These are phyloP conservation scores for Drosophila prostipennis DNA, from an alignment of 2,888 invertebrate species.

Conservation along the genomic window DNA sequence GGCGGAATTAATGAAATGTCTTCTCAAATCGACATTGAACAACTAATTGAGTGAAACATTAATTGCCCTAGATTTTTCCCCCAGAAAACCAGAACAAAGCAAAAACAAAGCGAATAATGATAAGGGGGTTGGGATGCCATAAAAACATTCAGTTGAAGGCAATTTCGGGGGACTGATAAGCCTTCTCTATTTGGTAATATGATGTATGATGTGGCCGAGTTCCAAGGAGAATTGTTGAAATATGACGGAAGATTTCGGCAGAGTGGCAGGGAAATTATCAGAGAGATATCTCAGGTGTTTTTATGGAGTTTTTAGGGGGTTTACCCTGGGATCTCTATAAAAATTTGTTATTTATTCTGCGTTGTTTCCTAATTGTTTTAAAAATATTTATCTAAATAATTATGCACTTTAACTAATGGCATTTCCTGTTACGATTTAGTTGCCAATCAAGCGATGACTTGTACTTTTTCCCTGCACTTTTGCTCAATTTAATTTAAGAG, in stretches of 20 bases:
- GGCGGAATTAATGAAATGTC: constrained; percentile 63
- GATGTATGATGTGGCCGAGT: constrained; percentile 24
- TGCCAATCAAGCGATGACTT: constrained; percentile 70
- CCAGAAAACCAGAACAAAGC: background rate
- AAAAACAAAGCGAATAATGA: constrained; percentile 7
- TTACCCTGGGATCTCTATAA: background rate
- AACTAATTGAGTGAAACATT: constrained; percentile 39
- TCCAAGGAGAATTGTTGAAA: constrained; percentile 20
- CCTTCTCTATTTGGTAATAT: constrained; percentile 32
- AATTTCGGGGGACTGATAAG: constrained; percentile 31
- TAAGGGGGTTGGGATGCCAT: constrained; percentile 30
- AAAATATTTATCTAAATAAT: constrained; percentile 12
- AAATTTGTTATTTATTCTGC: background rate
- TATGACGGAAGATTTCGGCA: constrained; percentile 17
- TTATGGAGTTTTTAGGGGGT: constrained; percentile 3
- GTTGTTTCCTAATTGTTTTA: constrained; percentile 3
- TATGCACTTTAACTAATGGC: constrained; percentile 41
- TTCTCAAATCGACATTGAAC: constrained; percentile 44
- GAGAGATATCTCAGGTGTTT: constrained; percentile 3
- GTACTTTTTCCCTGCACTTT: constrained; percentile 50
- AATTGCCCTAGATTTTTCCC: constrained; percentile 42
- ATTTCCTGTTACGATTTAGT: constrained; percentile 61
- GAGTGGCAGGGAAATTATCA: background rate
- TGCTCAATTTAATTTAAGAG: constrained; percentile 43
- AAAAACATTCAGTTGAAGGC: constrained; percentile 37